These are phyloP conservation scores for Corydoras sp. DNA, from an alignment of 2,113 vertebrate genomes.

Conservation along the genomic window DNA sequence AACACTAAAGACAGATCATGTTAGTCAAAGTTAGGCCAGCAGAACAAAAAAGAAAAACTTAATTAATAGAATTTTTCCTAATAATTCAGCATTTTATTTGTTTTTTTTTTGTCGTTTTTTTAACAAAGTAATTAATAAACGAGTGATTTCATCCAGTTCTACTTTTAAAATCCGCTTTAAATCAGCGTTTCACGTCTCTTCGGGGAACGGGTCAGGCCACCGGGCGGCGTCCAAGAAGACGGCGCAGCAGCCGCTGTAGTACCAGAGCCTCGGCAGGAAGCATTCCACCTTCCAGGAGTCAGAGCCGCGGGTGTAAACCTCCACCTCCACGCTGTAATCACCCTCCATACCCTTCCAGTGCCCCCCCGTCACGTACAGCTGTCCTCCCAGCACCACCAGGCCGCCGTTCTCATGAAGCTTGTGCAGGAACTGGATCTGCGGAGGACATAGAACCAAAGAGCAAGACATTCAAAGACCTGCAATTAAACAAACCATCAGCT, in stretches of 20 bases:
- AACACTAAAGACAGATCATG: no score
- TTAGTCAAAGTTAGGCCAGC: no score
- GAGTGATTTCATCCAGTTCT: no score
- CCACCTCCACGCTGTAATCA: conserved; percentile 90
- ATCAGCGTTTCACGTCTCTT: conserved; percentile 38
- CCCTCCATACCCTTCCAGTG: conserved; percentile 95
- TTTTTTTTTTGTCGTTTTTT: no score
- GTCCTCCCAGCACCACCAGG: conserved; percentile 72
- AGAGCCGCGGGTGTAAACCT: conserved; percentile 73
- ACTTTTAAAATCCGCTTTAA: no score
- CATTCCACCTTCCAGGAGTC: conserved; percentile 77
- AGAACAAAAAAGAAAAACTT: no score
- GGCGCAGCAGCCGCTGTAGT: conserved; percentile 82
- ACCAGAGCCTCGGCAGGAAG: conserved; percentile 84
- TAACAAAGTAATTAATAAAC: no score
- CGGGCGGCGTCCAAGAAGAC: conserved; percentile 81
- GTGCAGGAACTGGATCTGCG: conserved; percentile 86
- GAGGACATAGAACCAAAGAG: not conserved
- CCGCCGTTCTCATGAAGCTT: conserved; percentile 90
- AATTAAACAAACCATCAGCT: no score
- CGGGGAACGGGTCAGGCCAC: conserved; percentile 74
- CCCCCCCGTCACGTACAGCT: conserved; percentile 81
- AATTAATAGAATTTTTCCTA: no score
- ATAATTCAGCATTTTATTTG: no score
- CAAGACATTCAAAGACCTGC: no score